Evolutionary conservation across 2,888 invertebrate species (phyloP), one percentile per base, ranked within the genome.

Genomic region (Torymus auratus): DNA sequence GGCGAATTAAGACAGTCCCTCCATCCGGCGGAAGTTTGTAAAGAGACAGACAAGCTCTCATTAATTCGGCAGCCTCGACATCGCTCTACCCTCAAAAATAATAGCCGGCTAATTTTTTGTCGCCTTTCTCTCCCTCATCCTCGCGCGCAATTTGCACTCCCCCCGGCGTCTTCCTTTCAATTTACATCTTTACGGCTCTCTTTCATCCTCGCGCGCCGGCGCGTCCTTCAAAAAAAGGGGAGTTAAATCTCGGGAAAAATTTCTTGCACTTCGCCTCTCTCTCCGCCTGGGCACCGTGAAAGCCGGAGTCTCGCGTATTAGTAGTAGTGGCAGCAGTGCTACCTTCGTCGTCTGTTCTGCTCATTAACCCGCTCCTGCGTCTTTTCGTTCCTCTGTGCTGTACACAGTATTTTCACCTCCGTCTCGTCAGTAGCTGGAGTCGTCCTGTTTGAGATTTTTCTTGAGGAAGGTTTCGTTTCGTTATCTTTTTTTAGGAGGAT

Each of bases 31-130:
- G 20, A 67, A 69, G 41, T 79, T 79, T 79, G 15, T 74, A 71
- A 71, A 50, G n/a, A 41, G 41, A 41, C 41, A 41, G 41, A 77
- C 69, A 75, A 82, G 72, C 71, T 69, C 68, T 70, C 72, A 78
- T 79, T 79, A 70, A 78, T 75, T 75, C 50, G 61, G 58, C 14
- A 41, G 13, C n/a, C 41, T 17, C 7, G 62, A 81, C 58, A 52
- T 69, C 56, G 73, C 56, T 64, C 67, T 73, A 53, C 78, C 41
- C 41, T 71, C 67, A 68, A 77, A 80, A 80, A 77, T 80, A 82
- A 82, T 77, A 80, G 77, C 61, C 52, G 41, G 80, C 77, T 82
- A 82, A 82, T 82, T 82, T 82, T 77, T 82, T 75, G 77, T 77
- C 65, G 41, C 64, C 61, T 70, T 41, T 14, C 23, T 20, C 53